phyloP scores from a whole-genome alignment of 2,888 invertebrate genomes.

The Eledona agricola region DNA sequence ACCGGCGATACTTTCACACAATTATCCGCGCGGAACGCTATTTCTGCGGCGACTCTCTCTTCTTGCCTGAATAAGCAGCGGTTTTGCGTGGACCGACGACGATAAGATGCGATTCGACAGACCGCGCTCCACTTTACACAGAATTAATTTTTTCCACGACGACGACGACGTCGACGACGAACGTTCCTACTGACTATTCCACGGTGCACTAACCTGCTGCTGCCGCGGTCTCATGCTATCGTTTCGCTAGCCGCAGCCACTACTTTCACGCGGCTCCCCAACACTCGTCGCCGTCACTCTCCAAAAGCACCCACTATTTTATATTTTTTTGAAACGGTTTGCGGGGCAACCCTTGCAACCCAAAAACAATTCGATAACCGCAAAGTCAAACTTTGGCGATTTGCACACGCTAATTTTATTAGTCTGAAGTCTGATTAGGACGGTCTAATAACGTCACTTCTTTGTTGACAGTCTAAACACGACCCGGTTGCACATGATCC shows the following conservation, averaged over 20 bases:
- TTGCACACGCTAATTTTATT: conserved; percentile 3
- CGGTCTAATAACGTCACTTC: neutral
- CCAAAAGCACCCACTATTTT: conserved; percentile 24
- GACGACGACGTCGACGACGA: conserved; percentile 37
- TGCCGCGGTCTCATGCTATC: conserved; percentile 30
- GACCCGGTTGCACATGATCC: conserved; percentile 3
- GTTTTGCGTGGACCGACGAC: conserved; percentile 4
- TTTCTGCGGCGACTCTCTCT: conserved; percentile 22
- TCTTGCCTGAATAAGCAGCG: neutral
- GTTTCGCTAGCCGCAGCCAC: conserved; percentile 42
- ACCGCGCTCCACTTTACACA: conserved; percentile 25
- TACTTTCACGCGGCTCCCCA: conserved; percentile 49
- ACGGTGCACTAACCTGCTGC: conserved; percentile 59
- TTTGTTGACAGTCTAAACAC: neutral
- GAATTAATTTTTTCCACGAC: conserved; percentile 7
- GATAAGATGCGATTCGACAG: conserved; percentile 7
- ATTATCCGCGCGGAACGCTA: conserved; percentile 28
- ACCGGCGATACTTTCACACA: conserved; percentile 28
- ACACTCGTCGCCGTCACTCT: conserved; percentile 14
- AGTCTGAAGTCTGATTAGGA: conserved; percentile 4
- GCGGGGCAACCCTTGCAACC: too few species aligned
- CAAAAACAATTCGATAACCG: too few species aligned
- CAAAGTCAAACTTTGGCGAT: too few species aligned
- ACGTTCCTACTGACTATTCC: conserved; percentile 61
- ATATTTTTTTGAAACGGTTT: too few species aligned